Evolutionary conservation across 2,113 vertebrate genomes (phyloP).

Genomic region (Percopsis transmontana): DNA sequence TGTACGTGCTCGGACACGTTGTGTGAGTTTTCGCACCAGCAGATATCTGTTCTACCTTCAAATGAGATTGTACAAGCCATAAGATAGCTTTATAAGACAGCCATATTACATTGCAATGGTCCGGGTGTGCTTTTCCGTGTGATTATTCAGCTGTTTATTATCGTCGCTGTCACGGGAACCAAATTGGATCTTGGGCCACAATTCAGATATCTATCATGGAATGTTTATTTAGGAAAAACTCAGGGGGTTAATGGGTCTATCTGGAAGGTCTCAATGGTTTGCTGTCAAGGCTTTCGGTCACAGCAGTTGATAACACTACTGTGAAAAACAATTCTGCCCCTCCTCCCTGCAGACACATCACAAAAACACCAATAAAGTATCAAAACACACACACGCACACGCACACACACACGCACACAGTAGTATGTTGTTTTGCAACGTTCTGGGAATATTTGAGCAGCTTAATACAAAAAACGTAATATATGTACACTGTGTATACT

Average conservation of each 20-base stretch:
- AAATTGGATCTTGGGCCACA: conserved; percentile 22
- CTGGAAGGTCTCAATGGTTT: conserved; percentile 1
- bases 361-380: too few relatives aligned
- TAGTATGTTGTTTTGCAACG: too few relatives aligned
- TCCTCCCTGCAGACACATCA: neutral
- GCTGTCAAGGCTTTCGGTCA: neutral
- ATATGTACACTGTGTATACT: too few relatives aligned
- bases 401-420: too few relatives aligned
- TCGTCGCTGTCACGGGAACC: conserved; percentile 8
- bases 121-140: conserved; percentile 6
- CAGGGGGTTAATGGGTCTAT: neutral
- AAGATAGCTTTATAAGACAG: conserved; percentile 28
- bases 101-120: conserved; percentile 17
- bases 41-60: conserved; percentile 42
- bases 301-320: neutral
- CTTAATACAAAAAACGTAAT: too few relatives aligned
- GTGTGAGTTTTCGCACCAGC: conserved; percentile 13
- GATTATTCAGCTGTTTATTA: conserved; percentile 25
- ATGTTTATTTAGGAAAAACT: conserved; percentile 2
- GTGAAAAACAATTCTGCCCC: conserved; percentile 8
- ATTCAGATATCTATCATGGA: neutral
- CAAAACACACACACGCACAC: too few relatives aligned
- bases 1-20: neutral
- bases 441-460: too few relatives aligned
- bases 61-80: conserved; percentile 30